Base-by-base conservation (phyloP, 1,140 invertebrate genomes). In the Oncopodura yosiiana region DNA sequence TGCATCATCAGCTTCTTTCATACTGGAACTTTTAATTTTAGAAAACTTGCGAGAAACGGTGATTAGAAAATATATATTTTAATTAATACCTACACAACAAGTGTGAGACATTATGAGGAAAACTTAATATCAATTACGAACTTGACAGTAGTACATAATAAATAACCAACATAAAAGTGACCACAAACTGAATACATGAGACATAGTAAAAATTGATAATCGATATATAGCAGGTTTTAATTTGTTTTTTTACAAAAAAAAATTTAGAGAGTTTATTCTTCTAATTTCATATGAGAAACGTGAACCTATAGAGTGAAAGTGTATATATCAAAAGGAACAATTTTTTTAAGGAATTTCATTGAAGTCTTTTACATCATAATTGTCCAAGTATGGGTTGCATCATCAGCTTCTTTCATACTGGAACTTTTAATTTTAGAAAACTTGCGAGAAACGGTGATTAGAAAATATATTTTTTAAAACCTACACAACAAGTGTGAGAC, bases 1-100 rank as follows among this genome's bases (percentile, higher is more conserved):
- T 56, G 53, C 36, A 19, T 56, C 24, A 43, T 56, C 37, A 56
- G 53, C 42, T 56, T 56, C 46, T 56, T 56, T 29, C 36, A 37
- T 26, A 46, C 44, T 3, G 53, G 45, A 46, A 23, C 46, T 27
- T 56, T 49, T 39, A 56, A 54, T 54, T 48, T 54, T n/a, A 46
- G 32, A 26, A 44, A 24, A 32, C 41, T 42, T 23, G 24, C 39
- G 26, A 53, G 44, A 53, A 41, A 41, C 44, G 39, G n/a, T 9
- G n/a, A 34, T n/a, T 9, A 34, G n/a, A 34, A 34, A 9, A 34
- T 38, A 24, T 12, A 12, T 38, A 12, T 9, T 2, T 49, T 23
- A n/a, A n/a, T n/a, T n/a, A n/a, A 26, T 11, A 41, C 24, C 26
- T 39, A 29, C 18, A 16, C 16, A 44, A 18, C 45, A n/a, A n/a